Percentiles rank a stretch among this genome's conserved stretches.
Conservation (phyloP, 2,888 invertebrate genomes). For the Phortica okadai region DNA sequence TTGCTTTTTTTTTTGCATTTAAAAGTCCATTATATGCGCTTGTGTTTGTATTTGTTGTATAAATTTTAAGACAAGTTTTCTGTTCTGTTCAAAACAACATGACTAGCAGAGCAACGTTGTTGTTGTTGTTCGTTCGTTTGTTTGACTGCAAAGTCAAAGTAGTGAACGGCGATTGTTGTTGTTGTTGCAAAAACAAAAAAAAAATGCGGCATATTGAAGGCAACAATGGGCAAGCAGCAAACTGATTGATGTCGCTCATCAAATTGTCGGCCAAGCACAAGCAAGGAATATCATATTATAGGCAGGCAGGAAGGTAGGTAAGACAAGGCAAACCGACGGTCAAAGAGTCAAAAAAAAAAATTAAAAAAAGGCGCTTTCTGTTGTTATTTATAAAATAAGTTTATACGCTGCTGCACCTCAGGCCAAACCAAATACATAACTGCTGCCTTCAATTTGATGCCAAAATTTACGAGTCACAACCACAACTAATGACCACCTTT, state of each 20-base stretch:
- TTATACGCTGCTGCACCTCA: background rate
- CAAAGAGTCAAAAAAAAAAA: background rate
- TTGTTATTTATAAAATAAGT: background rate
- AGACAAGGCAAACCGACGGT: background rate
- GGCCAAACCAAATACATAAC: background rate
- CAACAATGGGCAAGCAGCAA: constrained; percentile 8
- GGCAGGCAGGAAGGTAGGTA: background rate
- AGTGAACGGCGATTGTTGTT: background rate
- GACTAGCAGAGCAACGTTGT: constrained; percentile 55
- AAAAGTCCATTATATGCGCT: constrained; percentile 56
- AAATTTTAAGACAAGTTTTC: constrained; percentile 31
- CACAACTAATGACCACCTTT: constrained; percentile 19
- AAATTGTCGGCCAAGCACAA: constrained; percentile 8
- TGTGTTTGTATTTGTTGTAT: constrained; percentile 13
- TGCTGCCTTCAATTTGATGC: constrained; percentile 5
- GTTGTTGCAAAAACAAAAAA: constrained; percentile 17
- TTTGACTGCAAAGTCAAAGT: constrained; percentile 4
- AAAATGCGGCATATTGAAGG: constrained; percentile 21
- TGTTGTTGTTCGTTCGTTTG: constrained; percentile 60
- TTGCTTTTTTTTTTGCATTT: constrained; percentile 37
- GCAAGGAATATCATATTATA: constrained; percentile 2
- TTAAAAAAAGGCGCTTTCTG: constrained; percentile 13
- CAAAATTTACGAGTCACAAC: background rate
- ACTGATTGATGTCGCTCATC: constrained; percentile 31
- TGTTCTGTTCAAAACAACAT: constrained; percentile 50